Evolutionary conservation across 2,888 invertebrate species (phyloP).

Genomic region (Dryobota labecula): DNA sequence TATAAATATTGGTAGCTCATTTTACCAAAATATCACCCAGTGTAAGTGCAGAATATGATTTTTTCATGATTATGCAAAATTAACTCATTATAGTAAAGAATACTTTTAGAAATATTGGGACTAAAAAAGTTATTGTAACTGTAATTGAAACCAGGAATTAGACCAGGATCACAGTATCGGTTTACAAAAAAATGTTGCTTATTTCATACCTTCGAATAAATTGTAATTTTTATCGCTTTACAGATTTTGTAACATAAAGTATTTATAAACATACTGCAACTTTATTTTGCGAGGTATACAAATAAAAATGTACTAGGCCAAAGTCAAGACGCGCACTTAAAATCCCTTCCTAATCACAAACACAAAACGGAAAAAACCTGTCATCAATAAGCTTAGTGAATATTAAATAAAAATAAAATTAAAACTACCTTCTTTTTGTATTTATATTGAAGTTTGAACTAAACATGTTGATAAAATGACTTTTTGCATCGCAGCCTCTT

Average conservation of each 20-base stretch:
- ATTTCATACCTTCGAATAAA: not conserved
- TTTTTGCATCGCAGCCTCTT: slow-evolving; percentile 89
- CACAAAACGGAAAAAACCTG: slow-evolving; percentile 35
- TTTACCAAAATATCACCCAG: not conserved
- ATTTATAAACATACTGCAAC: slow-evolving; percentile 21
- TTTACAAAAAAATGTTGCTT: not conserved
- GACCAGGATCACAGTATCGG: not conserved
- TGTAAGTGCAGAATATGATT: not conserved
- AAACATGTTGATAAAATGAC: slow-evolving; percentile 73
- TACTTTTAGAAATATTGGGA: not conserved
- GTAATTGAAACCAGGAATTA: not conserved
- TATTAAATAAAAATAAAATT: slow-evolving; percentile 28
- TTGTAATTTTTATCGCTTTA: slow-evolving; percentile 1
- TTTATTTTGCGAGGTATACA: slow-evolving; percentile 59
- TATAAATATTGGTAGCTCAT: not conserved
- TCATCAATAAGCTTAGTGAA: slow-evolving; percentile 19
- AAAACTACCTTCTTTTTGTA: slow-evolving; percentile 43
- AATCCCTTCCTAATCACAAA: slow-evolving; percentile 34
- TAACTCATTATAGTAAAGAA: not conserved
- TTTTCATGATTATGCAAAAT: not conserved
- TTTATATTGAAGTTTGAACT: slow-evolving; percentile 59
- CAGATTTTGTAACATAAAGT: not conserved
- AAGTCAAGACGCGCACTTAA: slow-evolving; percentile 41
- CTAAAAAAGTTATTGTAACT: not conserved
- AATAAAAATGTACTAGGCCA: slow-evolving; percentile 2